Conservation (phyloP, 2,113 vertebrate genomes). For the Calyptommatus sinebrachiatus region DNA sequence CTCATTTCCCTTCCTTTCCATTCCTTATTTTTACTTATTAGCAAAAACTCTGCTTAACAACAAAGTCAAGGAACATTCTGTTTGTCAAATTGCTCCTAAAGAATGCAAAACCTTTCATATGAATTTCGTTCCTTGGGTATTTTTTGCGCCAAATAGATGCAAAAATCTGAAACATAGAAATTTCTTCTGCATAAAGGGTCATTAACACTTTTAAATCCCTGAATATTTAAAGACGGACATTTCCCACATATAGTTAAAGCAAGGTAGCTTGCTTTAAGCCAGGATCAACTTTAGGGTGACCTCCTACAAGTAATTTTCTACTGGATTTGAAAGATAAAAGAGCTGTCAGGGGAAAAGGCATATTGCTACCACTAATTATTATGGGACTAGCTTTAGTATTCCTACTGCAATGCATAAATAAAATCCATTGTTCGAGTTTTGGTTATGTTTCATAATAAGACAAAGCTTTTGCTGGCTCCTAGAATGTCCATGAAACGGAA, state of each 20-base stretch:
- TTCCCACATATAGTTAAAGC: not conserved
- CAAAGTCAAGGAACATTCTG: constrained; percentile 41
- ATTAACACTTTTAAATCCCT: constrained; percentile 30
- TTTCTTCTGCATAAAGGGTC: constrained; percentile 35
- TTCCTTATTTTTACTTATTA: constrained; percentile 47
- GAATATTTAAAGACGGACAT: constrained; percentile 5
- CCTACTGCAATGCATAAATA: not conserved
- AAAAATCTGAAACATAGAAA: constrained; percentile 24
- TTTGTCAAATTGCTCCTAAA: constrained; percentile 45
- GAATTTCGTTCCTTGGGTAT: constrained; percentile 33
- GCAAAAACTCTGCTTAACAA: constrained; percentile 50
- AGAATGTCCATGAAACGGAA: no score
- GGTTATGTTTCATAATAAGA: not conserved
- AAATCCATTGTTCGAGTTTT: constrained; percentile 1
- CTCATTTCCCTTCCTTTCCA: constrained; percentile 27
- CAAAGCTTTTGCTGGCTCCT: not conserved
- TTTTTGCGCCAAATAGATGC: constrained; percentile 22
- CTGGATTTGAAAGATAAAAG: constrained; percentile 14
- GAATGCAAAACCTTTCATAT: constrained; percentile 46
- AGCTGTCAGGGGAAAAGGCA: constrained; percentile 16
- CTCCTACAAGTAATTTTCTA: constrained; percentile 31
- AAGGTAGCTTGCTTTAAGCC: constrained; percentile 27
- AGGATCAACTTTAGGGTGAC: constrained; percentile 24
- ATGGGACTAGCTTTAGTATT: constrained; percentile 28
- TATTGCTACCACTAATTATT: not conserved